phyloP scores from a whole-genome alignment of 1,140 invertebrate genomes.

The Papilio xuthus region DNA sequence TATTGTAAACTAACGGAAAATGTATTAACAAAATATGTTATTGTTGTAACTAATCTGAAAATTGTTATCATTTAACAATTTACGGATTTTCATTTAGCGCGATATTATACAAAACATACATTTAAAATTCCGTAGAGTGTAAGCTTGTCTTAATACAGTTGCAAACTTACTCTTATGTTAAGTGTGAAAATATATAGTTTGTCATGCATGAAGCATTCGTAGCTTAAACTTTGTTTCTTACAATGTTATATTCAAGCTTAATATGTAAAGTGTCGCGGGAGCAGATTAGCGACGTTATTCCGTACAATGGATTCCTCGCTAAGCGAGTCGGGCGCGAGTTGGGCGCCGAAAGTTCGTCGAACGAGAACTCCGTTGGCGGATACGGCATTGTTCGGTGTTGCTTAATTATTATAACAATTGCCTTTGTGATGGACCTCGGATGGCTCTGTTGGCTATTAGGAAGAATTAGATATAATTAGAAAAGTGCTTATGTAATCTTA shows the following conservation, averaged over 20 bases:
- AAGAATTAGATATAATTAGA: conserved; percentile 6
- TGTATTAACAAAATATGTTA: no score
- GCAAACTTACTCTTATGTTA: not conserved
- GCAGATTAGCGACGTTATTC: conserved; percentile 32
- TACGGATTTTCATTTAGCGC: no score
- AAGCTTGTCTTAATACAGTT: no score
- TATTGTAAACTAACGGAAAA: no score
- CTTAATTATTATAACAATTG: conserved; percentile 36
- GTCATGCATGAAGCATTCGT: not conserved
- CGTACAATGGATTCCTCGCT: conserved; percentile 23
- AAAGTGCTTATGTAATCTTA: not conserved
- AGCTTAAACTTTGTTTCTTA: not conserved
- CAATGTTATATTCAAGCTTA: conserved; percentile 27
- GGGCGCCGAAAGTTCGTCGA: conserved; percentile 31
- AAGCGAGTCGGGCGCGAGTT: not conserved
- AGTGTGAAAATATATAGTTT: not conserved
- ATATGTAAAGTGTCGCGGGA: conserved; percentile 33
- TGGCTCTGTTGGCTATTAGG: conserved; percentile 21
- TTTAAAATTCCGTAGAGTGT: no score
- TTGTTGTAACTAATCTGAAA: no score
- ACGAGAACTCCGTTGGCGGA: conserved; percentile 2
- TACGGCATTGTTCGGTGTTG: conserved; percentile 16
- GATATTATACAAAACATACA: no score
- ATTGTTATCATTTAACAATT: no score
- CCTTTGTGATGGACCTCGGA: conserved; percentile 26